Evolutionary conservation across 1,140 invertebrate species (phyloP).

Genomic region (Akabosia matsudoensis): DNA sequence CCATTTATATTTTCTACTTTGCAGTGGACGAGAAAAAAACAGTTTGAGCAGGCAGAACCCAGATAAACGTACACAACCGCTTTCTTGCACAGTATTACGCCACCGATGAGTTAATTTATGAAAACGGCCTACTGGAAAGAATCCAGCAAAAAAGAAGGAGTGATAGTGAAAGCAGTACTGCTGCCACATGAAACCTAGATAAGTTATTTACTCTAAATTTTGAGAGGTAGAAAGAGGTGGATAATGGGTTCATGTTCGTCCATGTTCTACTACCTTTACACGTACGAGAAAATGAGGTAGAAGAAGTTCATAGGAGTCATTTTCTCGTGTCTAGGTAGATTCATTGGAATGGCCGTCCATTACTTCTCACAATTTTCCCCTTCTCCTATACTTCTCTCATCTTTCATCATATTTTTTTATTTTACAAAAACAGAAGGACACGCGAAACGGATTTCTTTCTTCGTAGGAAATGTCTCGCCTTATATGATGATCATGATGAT

Average conservation of each 20-base stretch:
- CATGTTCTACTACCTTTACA: background rate
- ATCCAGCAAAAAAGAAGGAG: background rate
- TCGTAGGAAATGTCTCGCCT: background rate
- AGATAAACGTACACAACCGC: background rate
- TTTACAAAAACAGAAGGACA: background rate
- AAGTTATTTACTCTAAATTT: background rate
- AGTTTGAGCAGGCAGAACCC: no score
- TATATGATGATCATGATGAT: no score
- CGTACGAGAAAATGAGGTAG: background rate
- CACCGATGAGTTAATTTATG: background rate
- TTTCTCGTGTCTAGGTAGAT: background rate
- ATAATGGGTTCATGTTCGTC: background rate
- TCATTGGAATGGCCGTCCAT: background rate
- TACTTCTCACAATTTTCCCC: background rate
- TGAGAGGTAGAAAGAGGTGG: background rate
- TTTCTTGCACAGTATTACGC: no score
- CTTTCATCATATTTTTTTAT: background rate
- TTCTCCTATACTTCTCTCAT: background rate
- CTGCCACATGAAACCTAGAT: background rate
- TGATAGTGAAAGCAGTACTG: background rate
- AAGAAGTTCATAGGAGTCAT: background rate
- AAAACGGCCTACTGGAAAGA: background rate
- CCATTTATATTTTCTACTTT: no score
- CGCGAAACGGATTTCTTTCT: background rate
- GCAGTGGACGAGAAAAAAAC: no score